These are phyloP conservation scores for Colossoma macropomum DNA, from an alignment of 2,113 vertebrate species.

Conservation along the genomic window DNA sequence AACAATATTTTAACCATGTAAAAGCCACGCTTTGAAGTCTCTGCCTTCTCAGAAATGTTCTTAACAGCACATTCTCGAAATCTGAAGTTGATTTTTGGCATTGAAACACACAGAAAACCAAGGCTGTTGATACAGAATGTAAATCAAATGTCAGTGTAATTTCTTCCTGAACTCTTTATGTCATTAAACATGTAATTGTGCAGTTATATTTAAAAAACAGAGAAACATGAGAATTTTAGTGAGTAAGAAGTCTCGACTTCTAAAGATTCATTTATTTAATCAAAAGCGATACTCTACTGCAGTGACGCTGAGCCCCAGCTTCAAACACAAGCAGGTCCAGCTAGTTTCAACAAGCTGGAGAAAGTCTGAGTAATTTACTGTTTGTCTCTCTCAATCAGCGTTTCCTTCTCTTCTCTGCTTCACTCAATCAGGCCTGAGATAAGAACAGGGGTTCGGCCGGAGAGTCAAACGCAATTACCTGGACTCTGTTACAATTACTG, in stretches of 20 bases:
- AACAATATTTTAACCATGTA: too few relatives aligned
- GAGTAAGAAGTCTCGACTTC: background rate
- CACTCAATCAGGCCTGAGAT: conserved; percentile 42
- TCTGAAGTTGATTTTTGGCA: background rate
- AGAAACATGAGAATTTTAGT: background rate
- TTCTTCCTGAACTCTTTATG: too few relatives aligned
- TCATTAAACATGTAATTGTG: too few relatives aligned
- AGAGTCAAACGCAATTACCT: conserved; percentile 26
- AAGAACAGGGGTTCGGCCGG: conserved; percentile 16
- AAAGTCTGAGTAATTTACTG: conserved; percentile 36
- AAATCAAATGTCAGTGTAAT: too few relatives aligned
- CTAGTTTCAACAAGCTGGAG: conserved; percentile 11
- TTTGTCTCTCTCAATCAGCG: conserved; percentile 38
- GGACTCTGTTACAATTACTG: background rate
- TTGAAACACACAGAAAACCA: too few relatives aligned
- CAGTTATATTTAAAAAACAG: background rate
- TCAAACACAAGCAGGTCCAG: background rate
- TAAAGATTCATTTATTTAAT: background rate
- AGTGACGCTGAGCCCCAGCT: background rate
- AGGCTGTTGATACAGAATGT: too few relatives aligned
- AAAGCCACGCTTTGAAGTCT: too few relatives aligned
- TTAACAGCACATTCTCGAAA: too few relatives aligned
- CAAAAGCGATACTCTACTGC: background rate
- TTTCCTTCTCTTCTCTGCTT: conserved; percentile 19
- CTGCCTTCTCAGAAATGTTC: too few relatives aligned